These are phyloP conservation scores for Sebastes umbrosus DNA, from an alignment of 2,797 vertebrate species.

Conservation along the genomic window DNA sequence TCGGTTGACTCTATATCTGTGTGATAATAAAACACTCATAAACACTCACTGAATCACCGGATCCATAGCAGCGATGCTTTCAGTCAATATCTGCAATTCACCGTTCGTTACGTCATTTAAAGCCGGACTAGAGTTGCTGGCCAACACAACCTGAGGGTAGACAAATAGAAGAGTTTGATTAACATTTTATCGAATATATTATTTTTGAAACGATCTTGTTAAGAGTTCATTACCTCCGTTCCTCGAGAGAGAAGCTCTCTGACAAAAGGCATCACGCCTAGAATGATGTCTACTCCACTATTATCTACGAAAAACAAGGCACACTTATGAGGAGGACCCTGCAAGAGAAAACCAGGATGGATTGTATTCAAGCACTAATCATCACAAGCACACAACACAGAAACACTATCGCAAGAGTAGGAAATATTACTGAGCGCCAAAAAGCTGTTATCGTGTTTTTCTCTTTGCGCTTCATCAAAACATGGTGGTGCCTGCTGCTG, in stretches of 20 bases:
- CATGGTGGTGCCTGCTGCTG: not conserved
- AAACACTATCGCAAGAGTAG: not conserved
- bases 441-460: not conserved
- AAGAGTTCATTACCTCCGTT: conserved; percentile 88
- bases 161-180: not conserved
- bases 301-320: conserved; percentile 99
- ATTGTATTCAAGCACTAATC: conserved; percentile 46
- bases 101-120: conserved; percentile 96
- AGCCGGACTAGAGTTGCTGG: conserved; percentile 96
- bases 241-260: conserved; percentile 96
- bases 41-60: conserved; percentile 89
- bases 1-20: not conserved
- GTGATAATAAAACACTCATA: conserved; percentile 78
- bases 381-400: conserved; percentile 12
- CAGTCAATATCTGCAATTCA: conserved; percentile 91
- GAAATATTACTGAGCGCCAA: not conserved
- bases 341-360: conserved; percentile 87
- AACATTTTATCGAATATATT: not conserved
- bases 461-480: not conserved
- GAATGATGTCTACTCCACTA: conserved; percentile 99
- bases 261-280: conserved; percentile 99
- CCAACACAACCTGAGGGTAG: conserved; percentile 89
- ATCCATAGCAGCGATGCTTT: conserved; percentile 93
- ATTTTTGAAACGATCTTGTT: not conserved
- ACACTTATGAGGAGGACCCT: conserved; percentile 99